Percentiles rank a stretch among this genome's conserved stretches.
phyloP scores from a whole-genome alignment of 2,113 vertebrate species.

The Sturnus vulgaris region DNA sequence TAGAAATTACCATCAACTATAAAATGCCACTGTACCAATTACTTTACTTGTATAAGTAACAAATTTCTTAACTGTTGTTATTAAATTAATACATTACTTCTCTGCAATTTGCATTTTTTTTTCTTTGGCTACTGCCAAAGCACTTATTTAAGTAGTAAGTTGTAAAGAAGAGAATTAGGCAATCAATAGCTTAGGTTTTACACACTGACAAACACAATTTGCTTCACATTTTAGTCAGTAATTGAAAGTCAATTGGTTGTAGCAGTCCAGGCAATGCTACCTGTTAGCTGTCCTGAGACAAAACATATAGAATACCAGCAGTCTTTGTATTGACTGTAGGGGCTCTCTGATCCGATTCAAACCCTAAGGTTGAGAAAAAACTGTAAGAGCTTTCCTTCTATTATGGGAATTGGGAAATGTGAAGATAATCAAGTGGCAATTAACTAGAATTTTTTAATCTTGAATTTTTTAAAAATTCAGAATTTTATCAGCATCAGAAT shows the following conservation, averaged over 20 bases:
- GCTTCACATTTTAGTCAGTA: slow-evolving; percentile 7
- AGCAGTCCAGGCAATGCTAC: not conserved
- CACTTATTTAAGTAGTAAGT: slow-evolving; percentile 25
- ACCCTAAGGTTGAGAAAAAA: not conserved
- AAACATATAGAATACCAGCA: not conserved
- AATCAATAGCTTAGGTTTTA: slow-evolving; percentile 17
- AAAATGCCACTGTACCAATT: slow-evolving; percentile 70
- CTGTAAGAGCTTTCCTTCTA: not conserved
- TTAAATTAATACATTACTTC: slow-evolving; percentile 68
- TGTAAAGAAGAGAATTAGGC: slow-evolving; percentile 7
- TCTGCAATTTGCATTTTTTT: slow-evolving; percentile 36
- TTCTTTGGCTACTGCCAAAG: not conserved
- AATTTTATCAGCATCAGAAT: not conserved
- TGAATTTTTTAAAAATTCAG: not conserved
- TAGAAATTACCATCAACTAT: slow-evolving; percentile 71
- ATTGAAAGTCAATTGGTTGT: slow-evolving; percentile 16
- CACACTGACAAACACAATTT: slow-evolving; percentile 11
- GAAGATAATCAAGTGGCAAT: not conserved
- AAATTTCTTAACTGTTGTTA: slow-evolving; percentile 68
- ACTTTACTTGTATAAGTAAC: slow-evolving; percentile 64
- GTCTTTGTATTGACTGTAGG: not conserved
- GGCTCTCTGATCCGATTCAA: not conserved
- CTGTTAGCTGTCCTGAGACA: not conserved
- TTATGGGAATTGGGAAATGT: not conserved
- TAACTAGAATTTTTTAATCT: not conserved